phyloP scores from a whole-genome alignment of 35 echinoderm and acorn worm genomes.

The Ophioderma brevispina region DNA sequence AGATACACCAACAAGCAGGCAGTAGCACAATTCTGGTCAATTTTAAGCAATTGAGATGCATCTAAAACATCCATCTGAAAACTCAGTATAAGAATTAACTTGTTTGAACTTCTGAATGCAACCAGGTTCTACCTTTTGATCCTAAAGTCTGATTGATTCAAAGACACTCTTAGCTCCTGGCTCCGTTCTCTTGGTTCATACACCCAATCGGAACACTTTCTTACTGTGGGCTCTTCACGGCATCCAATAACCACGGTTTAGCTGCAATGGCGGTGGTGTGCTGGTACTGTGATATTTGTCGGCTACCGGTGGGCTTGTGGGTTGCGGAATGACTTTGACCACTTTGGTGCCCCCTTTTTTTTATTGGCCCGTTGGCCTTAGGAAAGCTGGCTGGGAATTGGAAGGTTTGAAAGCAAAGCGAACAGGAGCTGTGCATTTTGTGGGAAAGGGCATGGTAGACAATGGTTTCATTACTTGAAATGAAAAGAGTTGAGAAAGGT shows the following conservation, averaged over 20 bases:
- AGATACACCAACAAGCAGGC: no score
- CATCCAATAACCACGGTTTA: conserved; percentile 65
- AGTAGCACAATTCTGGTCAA: no score
- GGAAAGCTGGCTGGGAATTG: background rate
- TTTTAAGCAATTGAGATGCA: no score
- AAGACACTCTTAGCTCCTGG: conserved; percentile 70
- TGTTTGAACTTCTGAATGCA: no score
- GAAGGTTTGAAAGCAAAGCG: conserved; percentile 88
- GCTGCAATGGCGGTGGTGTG: conserved; percentile 42
- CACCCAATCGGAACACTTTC: conserved; percentile 76
- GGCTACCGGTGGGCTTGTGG: background rate
- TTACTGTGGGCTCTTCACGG: conserved; percentile 76
- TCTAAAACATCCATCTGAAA: no score
- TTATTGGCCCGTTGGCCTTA: conserved; percentile 20
- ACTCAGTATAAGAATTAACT: no score
- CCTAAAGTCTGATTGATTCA: conserved; percentile 82
- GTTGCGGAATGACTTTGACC: background rate
- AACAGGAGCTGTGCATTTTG: conserved; percentile 84
- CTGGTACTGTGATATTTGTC: conserved; percentile 28
- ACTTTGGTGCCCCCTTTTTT: background rate
- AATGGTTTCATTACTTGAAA: conserved; percentile 91
- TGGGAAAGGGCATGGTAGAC: conserved; percentile 88
- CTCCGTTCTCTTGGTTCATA: conserved; percentile 76
- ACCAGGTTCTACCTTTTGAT: no score
- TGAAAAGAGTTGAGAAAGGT: conserved; percentile 14